phyloP scores from a whole-genome alignment of 2,113 vertebrate species.

The Empidonax alnorum region DNA sequence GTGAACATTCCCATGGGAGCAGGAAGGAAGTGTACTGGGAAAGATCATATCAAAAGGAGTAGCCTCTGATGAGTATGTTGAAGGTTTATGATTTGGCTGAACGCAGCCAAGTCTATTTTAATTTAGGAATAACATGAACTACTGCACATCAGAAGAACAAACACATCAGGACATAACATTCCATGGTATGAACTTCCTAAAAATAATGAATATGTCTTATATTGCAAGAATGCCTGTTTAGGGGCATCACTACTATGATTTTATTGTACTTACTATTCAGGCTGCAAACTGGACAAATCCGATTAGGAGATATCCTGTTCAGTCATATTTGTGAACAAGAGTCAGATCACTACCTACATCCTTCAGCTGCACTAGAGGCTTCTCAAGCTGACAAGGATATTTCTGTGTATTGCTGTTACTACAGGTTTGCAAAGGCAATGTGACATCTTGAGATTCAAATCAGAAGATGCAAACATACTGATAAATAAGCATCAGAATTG shows the following conservation, averaged over 20 bases:
- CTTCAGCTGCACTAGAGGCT: neutral
- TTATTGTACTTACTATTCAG: neutral
- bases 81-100: neutral
- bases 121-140: neutral
- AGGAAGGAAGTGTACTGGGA: neutral
- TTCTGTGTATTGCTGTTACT: neutral
- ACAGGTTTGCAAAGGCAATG: neutral
- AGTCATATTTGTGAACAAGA: neutral
- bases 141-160: neutral
- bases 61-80: neutral
- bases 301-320: neutral
- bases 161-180: neutral
- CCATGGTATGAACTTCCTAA: neutral
- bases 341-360: neutral
- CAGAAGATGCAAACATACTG: neutral
- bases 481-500: neutral
- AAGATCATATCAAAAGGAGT: neutral
- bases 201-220: neutral
- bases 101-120: neutral
- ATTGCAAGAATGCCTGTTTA: neutral
- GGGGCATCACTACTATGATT: neutral
- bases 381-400: neutral
- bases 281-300: neutral
- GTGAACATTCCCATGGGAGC: neutral
- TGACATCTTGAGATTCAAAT: neutral